A percentile compares a stretch with the other conserved stretches of the same genome.
phyloP scores from a whole-genome alignment of 2,113 vertebrate genomes.

The Halcyon senegalensis region DNA sequence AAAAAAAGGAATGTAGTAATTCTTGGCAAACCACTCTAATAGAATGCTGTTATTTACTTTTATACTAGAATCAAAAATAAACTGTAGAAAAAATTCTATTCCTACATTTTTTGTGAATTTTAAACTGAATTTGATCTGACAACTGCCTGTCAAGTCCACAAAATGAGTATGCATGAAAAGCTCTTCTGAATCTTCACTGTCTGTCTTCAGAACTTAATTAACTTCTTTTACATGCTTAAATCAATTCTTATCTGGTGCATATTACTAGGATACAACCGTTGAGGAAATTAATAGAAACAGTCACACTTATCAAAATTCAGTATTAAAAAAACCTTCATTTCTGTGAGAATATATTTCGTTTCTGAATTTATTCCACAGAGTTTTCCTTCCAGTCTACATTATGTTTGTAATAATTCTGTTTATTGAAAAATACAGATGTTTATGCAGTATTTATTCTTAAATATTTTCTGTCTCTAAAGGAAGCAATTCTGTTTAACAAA shows the following conservation, averaged over 20 bases:
- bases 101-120: neutral
- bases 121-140: neutral
- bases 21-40: neutral
- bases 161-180: neutral
- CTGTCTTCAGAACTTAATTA: neutral
- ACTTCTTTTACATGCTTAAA: neutral
- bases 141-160: neutral
- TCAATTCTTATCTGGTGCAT: neutral
- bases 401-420: neutral
- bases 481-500: neutral
- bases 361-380: neutral
- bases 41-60: neutral
- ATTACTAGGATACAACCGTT: neutral
- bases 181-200: neutral
- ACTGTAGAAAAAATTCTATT: neutral
- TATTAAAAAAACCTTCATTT: neutral
- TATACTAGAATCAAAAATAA: neutral
- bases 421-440: neutral
- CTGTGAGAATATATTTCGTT: neutral
- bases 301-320: neutral
- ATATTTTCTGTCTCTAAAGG: slow-evolving; percentile 6
- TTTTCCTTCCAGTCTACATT: neutral
- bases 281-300: neutral
- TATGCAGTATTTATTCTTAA: neutral
- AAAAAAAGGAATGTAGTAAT: neutral